Conservation (phyloP, 2,113 vertebrate genomes). For the Pituophis catenifer region DNA sequence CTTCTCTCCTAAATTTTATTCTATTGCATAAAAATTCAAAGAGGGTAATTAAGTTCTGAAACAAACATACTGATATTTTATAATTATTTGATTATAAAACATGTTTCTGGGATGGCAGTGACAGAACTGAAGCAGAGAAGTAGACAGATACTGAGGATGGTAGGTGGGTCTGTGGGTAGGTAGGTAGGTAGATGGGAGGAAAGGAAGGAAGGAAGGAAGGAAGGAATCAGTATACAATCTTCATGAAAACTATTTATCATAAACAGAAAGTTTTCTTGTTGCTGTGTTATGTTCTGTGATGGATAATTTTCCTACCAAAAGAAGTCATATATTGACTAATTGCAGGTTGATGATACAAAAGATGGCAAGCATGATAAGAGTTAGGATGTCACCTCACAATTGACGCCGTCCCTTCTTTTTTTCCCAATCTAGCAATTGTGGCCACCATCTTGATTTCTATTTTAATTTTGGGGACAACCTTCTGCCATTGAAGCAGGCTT, state of each 20-base stretch:
- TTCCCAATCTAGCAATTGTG: background rate
- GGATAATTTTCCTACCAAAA: background rate
- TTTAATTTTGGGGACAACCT: background rate
- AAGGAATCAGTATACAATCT: background rate
- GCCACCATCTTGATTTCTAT: background rate
- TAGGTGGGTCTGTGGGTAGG: background rate
- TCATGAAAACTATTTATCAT: background rate
- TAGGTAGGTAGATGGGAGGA: background rate
- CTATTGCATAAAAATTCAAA: background rate
- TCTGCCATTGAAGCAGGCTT: background rate
- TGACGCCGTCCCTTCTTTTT: background rate
- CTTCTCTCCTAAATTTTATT: background rate
- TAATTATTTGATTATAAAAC: background rate
- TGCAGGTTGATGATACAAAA: background rate
- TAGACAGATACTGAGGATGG: background rate
- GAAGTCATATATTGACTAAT: background rate
- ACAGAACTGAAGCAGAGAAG: background rate
- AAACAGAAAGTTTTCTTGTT: background rate
- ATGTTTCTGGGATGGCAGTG: background rate
- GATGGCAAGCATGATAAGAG: background rate
- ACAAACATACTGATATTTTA: background rate
- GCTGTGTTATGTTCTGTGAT: background rate
- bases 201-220: too few relatives aligned
- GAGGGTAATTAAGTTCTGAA: background rate
- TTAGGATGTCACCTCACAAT: background rate